Conservation (phyloP, 2,888 invertebrate genomes). For the Drosophila mulleri region DNA sequence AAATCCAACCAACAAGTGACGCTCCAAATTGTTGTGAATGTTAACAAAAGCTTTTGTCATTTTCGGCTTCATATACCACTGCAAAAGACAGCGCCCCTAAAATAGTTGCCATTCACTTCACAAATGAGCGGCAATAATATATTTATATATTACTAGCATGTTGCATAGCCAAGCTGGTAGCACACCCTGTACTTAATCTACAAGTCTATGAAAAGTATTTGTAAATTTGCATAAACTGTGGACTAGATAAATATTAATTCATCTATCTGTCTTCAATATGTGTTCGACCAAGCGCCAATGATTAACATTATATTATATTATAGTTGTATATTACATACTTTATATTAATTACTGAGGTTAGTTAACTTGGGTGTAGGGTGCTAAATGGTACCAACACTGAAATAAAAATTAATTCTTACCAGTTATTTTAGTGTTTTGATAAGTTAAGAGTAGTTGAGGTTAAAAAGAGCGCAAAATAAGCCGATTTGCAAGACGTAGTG, state of each 20-base stretch:
- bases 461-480: conserved; percentile 21
- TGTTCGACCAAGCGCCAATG: neutral
- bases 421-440: conserved; percentile 2
- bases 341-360: neutral
- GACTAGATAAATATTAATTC: neutral
- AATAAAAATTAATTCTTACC: neutral
- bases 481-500: conserved; percentile 14
- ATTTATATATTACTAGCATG: conserved; percentile 42
- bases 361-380: neutral
- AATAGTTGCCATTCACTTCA: conserved; percentile 57
- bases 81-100: conserved; percentile 49
- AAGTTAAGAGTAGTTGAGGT: conserved; percentile 39
- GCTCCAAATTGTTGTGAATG: conserved; percentile 38
- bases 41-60: conserved; percentile 53
- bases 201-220: neutral
- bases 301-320: too few species aligned
- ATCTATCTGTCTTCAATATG: neutral
- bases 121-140: conserved; percentile 43
- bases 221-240: neutral
- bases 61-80: conserved; percentile 31
- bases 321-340: neutral
- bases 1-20: conserved; percentile 37
- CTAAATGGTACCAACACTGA: neutral
- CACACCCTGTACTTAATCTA: neutral
- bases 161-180: conserved; percentile 20